Conservation (phyloP, 1,140 invertebrate genomes). For the Saxidomus purpurata region DNA sequence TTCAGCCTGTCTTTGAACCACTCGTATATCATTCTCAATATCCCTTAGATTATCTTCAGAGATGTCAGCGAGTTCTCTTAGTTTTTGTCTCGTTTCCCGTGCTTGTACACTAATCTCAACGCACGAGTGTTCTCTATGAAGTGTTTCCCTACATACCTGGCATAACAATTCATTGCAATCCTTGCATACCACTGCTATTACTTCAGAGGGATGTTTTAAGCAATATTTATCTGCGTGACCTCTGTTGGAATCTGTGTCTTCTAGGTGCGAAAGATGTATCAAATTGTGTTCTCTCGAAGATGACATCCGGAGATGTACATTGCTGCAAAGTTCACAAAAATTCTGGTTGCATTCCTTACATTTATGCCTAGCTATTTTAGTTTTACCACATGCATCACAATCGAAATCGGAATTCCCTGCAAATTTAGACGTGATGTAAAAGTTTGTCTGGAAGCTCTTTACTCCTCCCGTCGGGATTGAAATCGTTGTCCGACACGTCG, state of each 20-base stretch:
- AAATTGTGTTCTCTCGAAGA: neutral
- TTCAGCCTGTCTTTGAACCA: neutral
- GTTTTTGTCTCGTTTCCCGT: neutral
- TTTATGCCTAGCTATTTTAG: neutral
- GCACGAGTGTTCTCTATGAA: neutral
- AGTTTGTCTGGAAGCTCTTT: conserved; percentile 1
- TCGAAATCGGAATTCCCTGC: neutral
- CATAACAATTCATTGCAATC: conserved; percentile 2
- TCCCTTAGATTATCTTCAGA: neutral
- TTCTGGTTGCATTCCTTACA: conserved; percentile 19
- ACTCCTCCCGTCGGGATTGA: neutral
- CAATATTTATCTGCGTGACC: neutral
- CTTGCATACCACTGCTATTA: neutral
- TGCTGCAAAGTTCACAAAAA: conserved; percentile 1
- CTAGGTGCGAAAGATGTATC: neutral
- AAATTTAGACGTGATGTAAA: neutral
- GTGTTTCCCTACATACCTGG: neutral
- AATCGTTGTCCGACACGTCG: neutral
- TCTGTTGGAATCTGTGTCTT: neutral
- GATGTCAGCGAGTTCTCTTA: neutral
- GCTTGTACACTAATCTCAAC: neutral
- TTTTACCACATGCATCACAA: neutral
- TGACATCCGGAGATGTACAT: neutral
- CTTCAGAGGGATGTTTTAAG: neutral
- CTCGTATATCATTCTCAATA: neutral